Base-by-base conservation (phyloP, 2,888 invertebrate genomes). In the Spicauda simplicius region DNA sequence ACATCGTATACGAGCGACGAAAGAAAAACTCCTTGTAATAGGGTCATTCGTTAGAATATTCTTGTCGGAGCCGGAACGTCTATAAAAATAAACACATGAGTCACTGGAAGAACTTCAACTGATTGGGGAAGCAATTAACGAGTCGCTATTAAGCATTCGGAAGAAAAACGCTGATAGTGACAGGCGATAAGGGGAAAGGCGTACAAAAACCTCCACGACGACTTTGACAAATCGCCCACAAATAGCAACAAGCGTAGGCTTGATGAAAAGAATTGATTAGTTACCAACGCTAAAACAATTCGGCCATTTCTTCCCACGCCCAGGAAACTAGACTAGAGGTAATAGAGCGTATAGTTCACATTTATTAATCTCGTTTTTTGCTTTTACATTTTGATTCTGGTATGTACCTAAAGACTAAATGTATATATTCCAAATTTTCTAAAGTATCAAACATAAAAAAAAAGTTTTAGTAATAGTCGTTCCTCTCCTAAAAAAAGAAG, bases 11-110 rank as follows among this genome's bases (percentile, higher is more conserved):
- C 53, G 60, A 45, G 68, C 53, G 71, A 56, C 62, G 71, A 71
- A 57, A 70, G 73, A 70, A 68, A 70, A 37, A 54, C 64, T 33
- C 50, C 64, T 37, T 54, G 63, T 63, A 69, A 70, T 72, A 69
- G 65, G 72, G 72, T 64, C 65, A 71, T 71, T 70, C 67, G 59
- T 71, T 37, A 61, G 62, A 61, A 64, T 68, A 54, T 59, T 50
- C 53, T 53, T 19, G 48, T 60, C 18, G 25, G 52, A 53, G 53
- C 57, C 64, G 64, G 16, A 64, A 64, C 57, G 18, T 53, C 41
- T 45, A 25, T 16, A 60, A 50, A 66, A 60, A 65, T 60, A 65
- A 20, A 55, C 14, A 56, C 8, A 54, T 65, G 66, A 66, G 18
- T 66, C 60, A 65, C 45, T n/a, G 19, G 25, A 41, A 54, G 30